phyloP scores from a whole-genome alignment of 2,113 vertebrate genomes.

The Cyanoderma ruficeps region DNA sequence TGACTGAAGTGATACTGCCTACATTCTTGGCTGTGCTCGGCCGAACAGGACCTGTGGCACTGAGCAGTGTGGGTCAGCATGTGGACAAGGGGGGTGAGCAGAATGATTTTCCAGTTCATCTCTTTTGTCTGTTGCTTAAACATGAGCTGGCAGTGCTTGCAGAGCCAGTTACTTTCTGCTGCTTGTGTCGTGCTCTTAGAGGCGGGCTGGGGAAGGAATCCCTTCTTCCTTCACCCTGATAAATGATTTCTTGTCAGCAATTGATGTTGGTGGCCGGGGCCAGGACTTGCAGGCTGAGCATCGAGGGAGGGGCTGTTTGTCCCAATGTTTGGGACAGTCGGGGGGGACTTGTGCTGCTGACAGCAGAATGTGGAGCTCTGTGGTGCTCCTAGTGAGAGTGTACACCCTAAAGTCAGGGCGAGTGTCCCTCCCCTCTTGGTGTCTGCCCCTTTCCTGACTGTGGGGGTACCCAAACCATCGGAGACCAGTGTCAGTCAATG shows the following conservation, averaged over 20 bases:
- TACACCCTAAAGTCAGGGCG: rapidly evolving
- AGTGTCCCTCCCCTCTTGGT: neutral
- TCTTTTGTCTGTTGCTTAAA: neutral
- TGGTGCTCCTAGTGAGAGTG: rapidly evolving
- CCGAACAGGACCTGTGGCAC: neutral
- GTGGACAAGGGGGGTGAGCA: neutral
- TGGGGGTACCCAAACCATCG: rapidly evolving
- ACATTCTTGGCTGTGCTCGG: neutral
- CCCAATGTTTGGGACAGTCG: too few relatives aligned
- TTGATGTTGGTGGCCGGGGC: neutral
- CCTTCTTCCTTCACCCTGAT: neutral
- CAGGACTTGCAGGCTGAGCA: neutral
- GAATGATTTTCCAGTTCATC: neutral
- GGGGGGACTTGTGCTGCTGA: neutral
- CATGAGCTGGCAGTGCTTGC: rapidly evolving
- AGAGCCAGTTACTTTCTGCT: neutral
- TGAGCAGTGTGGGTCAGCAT: neutral
- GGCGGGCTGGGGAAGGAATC: neutral
- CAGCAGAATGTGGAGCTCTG: too few relatives aligned
- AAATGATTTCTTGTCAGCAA: neutral
- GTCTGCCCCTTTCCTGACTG: neutral
- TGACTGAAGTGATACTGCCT: neutral
- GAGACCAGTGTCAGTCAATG: rapidly evolving
- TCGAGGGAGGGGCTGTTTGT: neutral
- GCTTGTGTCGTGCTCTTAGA: neutral